Conservation (phyloP, 53 echinoderm and acorn worm species). For the Echinometra lucunter region DNA sequence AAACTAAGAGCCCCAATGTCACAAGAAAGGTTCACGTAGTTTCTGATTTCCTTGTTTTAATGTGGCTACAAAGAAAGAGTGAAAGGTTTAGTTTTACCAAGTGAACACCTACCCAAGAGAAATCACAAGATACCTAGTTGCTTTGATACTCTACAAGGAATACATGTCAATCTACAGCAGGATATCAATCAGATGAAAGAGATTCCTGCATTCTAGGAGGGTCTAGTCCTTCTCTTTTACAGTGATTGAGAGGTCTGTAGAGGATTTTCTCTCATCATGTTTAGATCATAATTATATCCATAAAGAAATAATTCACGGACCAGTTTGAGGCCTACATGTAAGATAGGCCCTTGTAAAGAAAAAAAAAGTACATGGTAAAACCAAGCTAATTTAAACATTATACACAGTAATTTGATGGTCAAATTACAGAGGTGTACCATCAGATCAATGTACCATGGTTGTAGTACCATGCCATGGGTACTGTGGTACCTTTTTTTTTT, state of each 20-base stretch:
- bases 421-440: too few relatives aligned
- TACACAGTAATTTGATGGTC: too few relatives aligned
- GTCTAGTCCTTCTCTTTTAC: background rate
- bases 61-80: background rate
- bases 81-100: background rate
- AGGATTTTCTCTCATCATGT: background rate
- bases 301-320: too few relatives aligned
- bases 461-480: too few relatives aligned
- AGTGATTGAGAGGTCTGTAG: background rate
- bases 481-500: too few relatives aligned
- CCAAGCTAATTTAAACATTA: too few relatives aligned
- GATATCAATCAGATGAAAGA: conserved; percentile 20
- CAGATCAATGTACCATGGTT: too few relatives aligned
- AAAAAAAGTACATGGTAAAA: too few relatives aligned
- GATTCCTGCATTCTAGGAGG: background rate
- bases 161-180: conserved; percentile 15
- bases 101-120: background rate
- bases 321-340: too few relatives aligned
- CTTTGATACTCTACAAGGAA: conserved; percentile 24
- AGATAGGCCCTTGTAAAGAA: too few relatives aligned
- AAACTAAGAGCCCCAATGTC: background rate
- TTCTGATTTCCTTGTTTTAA: background rate
- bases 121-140: conserved; percentile 24
- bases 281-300: background rate
- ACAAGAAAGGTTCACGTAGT: background rate